phyloP scores from a whole-genome alignment of 2,888 invertebrate species.

The Fragum whitleyi region DNA sequence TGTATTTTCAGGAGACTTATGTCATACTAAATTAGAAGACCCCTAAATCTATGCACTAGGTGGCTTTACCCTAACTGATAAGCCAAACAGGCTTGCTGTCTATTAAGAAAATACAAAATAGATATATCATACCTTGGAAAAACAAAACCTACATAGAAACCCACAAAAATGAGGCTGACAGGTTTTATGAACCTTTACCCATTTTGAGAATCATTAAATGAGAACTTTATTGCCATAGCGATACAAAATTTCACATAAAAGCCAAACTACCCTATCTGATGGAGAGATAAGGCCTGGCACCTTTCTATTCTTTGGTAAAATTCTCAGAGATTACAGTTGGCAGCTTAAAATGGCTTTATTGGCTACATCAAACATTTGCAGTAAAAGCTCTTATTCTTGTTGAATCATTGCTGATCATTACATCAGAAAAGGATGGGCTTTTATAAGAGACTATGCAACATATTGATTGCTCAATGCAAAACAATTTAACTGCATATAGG shows the following conservation, averaged over 20 bases:
- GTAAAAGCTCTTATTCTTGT: too few relatives aligned
- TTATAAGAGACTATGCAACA: too few relatives aligned
- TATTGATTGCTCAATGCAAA: too few relatives aligned
- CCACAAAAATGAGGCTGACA: constrained; percentile 20
- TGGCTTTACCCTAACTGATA: too few relatives aligned
- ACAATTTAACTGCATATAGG: too few relatives aligned
- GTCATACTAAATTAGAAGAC: too few relatives aligned
- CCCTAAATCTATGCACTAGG: too few relatives aligned
- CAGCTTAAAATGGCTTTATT: not conserved
- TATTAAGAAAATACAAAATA: not conserved
- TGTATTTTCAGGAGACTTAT: too few relatives aligned
- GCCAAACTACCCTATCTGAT: constrained; percentile 6
- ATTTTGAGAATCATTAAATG: constrained; percentile 29
- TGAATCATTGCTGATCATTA: too few relatives aligned
- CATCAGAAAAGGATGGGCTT: too few relatives aligned
- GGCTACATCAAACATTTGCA: not conserved
- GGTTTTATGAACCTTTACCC: constrained; percentile 23
- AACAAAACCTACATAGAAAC: constrained; percentile 18
- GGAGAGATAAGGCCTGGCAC: constrained; percentile 2
- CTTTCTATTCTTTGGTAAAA: constrained; percentile 13
- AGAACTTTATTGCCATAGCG: constrained; percentile 21
- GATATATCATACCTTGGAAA: not conserved
- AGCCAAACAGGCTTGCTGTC: not conserved
- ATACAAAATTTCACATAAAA: constrained; percentile 26
- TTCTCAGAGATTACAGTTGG: not conserved